These are phyloP conservation scores for Hirtodrosophila cameraria DNA, from an alignment of 2,888 invertebrate species.

Conservation along the genomic window DNA sequence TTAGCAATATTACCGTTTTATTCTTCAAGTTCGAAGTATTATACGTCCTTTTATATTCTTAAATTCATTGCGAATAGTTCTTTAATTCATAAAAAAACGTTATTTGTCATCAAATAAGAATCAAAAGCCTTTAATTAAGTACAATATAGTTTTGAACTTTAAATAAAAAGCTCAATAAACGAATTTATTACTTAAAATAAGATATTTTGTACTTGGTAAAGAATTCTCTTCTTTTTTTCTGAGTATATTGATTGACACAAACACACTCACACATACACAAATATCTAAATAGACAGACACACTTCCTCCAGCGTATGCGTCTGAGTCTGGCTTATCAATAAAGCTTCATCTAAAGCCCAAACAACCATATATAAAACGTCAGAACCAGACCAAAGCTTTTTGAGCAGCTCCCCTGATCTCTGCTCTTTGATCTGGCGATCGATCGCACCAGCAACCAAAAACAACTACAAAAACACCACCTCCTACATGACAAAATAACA, in stretches of 20 bases:
- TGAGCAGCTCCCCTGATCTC: conserved; percentile 30
- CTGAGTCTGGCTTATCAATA: conserved; percentile 50
- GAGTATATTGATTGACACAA: conserved; percentile 1
- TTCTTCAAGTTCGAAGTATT: too few species aligned
- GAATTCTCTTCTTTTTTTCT: too few species aligned
- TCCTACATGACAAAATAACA: conserved; percentile 42
- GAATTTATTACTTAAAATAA: too few species aligned
- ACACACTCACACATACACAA: conserved; percentile 4
- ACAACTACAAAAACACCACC: conserved; percentile 25
- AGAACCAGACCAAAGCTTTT: conserved; percentile 16
- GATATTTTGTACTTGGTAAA: too few species aligned
- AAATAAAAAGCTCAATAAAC: too few species aligned
- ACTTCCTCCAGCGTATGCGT: conserved; percentile 34
- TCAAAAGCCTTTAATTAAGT: too few species aligned
- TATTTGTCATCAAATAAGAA: too few species aligned
- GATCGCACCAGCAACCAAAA: conserved; percentile 51
- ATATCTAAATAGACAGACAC: conserved; percentile 2
- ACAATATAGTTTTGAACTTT: too few species aligned
- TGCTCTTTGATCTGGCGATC: conserved; percentile 33
- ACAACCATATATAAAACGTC: conserved; percentile 21
- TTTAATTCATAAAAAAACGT: too few species aligned
- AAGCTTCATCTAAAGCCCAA: conserved; percentile 52
- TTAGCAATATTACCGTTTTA: too few species aligned
- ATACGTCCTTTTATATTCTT: too few species aligned
- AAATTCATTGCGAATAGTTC: too few species aligned